Base-by-base conservation (phyloP, 2,888 invertebrate genomes). In the Loripinus fragilis region DNA sequence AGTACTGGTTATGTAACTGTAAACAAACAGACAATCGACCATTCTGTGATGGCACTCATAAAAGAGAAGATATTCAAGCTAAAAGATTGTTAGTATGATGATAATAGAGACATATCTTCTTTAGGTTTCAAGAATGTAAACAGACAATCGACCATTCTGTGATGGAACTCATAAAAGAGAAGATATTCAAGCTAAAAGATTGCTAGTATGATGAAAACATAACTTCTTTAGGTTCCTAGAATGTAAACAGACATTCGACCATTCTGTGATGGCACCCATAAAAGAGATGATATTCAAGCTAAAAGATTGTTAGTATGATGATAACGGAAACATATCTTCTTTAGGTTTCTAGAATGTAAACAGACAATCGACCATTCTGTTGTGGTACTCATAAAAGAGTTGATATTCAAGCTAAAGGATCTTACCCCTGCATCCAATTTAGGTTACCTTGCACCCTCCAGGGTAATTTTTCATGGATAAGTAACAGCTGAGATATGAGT, bases 101-200 rank as follows among this genome's bases (percentile, higher is more conserved):
- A 38, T 38, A n/a, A n/a, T n/a, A n/a, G n/a, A n/a, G n/a, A n/a
- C n/a, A n/a, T n/a, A n/a, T n/a, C n/a, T n/a, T n/a, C n/a, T n/a
- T n/a, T n/a, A n/a, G 98, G 97, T 94, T 99, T n/a, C 99, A 99
- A 93, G 98, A 98, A 93, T 99, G 99, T 93, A 99, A 99, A 94
- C 98, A 98, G 92, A 98, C 98, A 97, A 97, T 87, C 95, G 97
- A 85, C 99, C 99, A 0, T 99, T 98, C 93, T 99, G 99, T 94
- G 99, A 99, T 94, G 99, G 99, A 15, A 96, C 97, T 15, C 99
- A 99, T 93, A 96, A 97, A 76, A 73, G 74, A 20, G 78, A 83
- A 8, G 81, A 86, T 23, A 87, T 90, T 45, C 88, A 88, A 67
- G 70, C 45, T 25, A 85, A 85, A 41, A 75, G 83, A 38, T 5